Conservation (phyloP, 2,797 vertebrate genomes). For the Lates japonicus region DNA sequence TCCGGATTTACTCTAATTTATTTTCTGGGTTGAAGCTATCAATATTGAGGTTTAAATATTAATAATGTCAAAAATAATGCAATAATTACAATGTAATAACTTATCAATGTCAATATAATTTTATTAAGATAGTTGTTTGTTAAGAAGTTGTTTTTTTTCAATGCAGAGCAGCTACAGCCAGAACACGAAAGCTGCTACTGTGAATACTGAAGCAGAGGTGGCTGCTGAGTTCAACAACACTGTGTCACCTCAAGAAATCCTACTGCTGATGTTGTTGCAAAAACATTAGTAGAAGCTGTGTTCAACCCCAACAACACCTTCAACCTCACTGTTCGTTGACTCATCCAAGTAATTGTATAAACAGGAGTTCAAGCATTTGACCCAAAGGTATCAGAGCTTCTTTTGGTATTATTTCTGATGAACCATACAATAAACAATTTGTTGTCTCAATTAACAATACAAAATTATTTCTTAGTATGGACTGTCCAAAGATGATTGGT, state of each 20-base stretch:
- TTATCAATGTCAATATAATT: background rate
- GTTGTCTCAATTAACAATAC: background rate
- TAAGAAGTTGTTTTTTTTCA: background rate
- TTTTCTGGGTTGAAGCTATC: background rate
- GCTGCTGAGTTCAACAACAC: conserved; percentile 30
- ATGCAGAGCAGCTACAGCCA: rapidly evolving
- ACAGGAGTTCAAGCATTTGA: background rate
- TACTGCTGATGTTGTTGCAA: background rate
- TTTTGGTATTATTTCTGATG: background rate
- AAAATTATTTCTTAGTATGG: background rate
- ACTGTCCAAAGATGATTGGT: background rate
- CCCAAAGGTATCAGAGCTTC: background rate
- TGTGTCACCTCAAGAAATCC: background rate
- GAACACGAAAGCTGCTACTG: rapidly evolving
- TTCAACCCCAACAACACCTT: conserved; percentile 24
- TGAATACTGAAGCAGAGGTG: conserved; percentile 25
- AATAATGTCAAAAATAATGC: background rate
- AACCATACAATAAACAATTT: background rate
- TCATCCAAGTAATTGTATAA: conserved; percentile 18
- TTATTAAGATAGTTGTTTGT: no score
- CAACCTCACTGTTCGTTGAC: background rate
- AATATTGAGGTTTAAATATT: background rate
- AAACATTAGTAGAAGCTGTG: conserved; percentile 8
- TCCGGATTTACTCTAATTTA: background rate
- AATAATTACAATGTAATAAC: background rate